Evolutionary conservation across 2,888 invertebrate species (phyloP).

Genomic region (Argyra leucocephala): DNA sequence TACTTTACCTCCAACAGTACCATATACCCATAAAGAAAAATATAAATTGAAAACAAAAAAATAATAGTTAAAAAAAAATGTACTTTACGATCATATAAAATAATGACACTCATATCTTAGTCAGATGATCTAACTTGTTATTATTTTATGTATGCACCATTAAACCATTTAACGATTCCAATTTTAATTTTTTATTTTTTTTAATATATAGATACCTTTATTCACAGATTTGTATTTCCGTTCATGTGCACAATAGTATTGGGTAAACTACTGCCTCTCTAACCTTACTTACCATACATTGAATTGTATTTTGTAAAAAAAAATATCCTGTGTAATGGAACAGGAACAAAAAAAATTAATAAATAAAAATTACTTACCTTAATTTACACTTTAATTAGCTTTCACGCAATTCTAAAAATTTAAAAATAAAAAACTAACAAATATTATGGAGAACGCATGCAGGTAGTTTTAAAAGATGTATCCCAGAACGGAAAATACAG

Average conservation of each 20-base stretch:
- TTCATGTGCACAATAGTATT: not conserved
- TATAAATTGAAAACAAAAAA: too few species aligned
- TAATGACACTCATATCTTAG: conserved; percentile 8
- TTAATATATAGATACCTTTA: too few species aligned
- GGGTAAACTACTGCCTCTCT: not conserved
- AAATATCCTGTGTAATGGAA: not conserved
- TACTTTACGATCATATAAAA: conserved; percentile 8
- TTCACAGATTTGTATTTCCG: not conserved
- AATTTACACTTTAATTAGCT: not conserved
- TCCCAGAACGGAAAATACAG: too few species aligned
- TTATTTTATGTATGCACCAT: conserved; percentile 1
- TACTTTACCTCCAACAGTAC: too few species aligned
- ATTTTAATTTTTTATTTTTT: not conserved
- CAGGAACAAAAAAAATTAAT: not conserved
- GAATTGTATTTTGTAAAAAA: too few species aligned
- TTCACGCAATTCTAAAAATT: not conserved
- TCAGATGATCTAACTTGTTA: conserved; percentile 7
- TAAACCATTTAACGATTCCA: conserved; percentile 4
- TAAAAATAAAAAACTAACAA: not conserved
- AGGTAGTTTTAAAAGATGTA: too few species aligned
- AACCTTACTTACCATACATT: too few species aligned
- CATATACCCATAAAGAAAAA: too few species aligned
- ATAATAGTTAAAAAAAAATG: not conserved
- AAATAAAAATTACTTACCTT: not conserved
- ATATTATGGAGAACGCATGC: too few species aligned